These are phyloP conservation scores for Gerosis bhagava DNA, from an alignment of 2,888 invertebrate species.

Conservation along the genomic window DNA sequence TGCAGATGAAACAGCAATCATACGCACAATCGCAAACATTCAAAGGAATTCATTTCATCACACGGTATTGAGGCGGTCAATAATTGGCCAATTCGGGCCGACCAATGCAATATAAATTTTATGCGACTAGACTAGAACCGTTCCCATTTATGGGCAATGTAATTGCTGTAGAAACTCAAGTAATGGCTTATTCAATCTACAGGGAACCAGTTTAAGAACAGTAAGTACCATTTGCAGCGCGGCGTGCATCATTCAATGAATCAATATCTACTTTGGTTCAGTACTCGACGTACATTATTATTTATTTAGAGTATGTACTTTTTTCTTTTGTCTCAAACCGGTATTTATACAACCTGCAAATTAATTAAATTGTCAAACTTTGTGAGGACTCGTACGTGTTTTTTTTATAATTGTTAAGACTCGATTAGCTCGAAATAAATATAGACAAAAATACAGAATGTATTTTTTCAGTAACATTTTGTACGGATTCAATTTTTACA, in stretches of 20 bases:
- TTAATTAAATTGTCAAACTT: too few species aligned
- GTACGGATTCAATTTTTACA: too few species aligned
- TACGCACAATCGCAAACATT: slow-evolving; percentile 18
- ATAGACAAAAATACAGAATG: too few species aligned
- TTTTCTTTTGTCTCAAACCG: too few species aligned
- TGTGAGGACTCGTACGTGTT: too few species aligned
- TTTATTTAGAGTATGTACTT: too few species aligned
- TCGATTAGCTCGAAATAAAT: too few species aligned
- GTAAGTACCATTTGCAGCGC: slow-evolving; percentile 13
- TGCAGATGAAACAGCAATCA: slow-evolving; percentile 20
- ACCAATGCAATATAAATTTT: slow-evolving; percentile 56
- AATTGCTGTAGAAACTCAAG: slow-evolving; percentile 70
- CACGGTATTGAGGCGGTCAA: slow-evolving; percentile 26
- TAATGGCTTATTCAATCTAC: slow-evolving; percentile 70
- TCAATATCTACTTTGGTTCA: not conserved
- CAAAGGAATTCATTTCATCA: slow-evolving; percentile 26
- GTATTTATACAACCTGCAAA: too few species aligned
- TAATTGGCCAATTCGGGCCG: slow-evolving; percentile 49
- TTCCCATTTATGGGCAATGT: slow-evolving; percentile 57
- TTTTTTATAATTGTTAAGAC: too few species aligned
- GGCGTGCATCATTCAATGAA: not conserved
- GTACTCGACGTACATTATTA: too few species aligned
- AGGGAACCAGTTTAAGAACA: slow-evolving; percentile 46
- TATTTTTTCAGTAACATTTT: too few species aligned
- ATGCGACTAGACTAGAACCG: slow-evolving; percentile 46